These are phyloP conservation scores for Lerema accius DNA, from an alignment of 1,140 invertebrate genomes.

Conservation along the genomic window DNA sequence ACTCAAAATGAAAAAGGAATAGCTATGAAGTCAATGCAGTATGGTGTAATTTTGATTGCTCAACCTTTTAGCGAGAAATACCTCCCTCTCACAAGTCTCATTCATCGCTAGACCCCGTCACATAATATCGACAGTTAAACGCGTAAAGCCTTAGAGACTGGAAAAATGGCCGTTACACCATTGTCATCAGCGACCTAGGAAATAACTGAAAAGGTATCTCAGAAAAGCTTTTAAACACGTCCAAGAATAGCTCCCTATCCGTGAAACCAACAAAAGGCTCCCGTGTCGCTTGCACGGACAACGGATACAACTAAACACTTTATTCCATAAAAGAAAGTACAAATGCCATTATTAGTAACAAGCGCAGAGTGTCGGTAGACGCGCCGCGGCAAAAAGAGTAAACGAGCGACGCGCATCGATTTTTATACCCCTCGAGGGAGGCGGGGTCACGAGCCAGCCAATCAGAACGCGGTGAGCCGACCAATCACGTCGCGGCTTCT, in stretches of 20 bases:
- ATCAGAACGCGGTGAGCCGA: slow-evolving; percentile 72
- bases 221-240: slow-evolving; percentile 68
- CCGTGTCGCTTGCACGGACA: slow-evolving; percentile 71
- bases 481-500: slow-evolving; percentile 72
- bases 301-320: slow-evolving; percentile 78
- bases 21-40: no score
- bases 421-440: slow-evolving; percentile 75
- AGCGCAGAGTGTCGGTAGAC: slow-evolving; percentile 68
- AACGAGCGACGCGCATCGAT: slow-evolving; percentile 67
- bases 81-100: slow-evolving; percentile 20
- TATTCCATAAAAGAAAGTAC: slow-evolving; percentile 74
- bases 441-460: slow-evolving; percentile 73
- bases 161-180: slow-evolving; percentile 55
- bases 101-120: slow-evolving; percentile 35
- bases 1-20: no score
- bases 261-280: slow-evolving; percentile 68
- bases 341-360: slow-evolving; percentile 77
- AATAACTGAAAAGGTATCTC: slow-evolving; percentile 66
- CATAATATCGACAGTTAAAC: slow-evolving; percentile 53
- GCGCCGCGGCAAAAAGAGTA: slow-evolving; percentile 72
- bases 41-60: slow-evolving; percentile 22
- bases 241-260: slow-evolving; percentile 64
- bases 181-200: slow-evolving; percentile 58
- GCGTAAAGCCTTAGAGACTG: slow-evolving; percentile 47
- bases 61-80: slow-evolving; percentile 22